phyloP scores from a whole-genome alignment of 2,888 invertebrate genomes.

The Rhamnusium bicolor region DNA sequence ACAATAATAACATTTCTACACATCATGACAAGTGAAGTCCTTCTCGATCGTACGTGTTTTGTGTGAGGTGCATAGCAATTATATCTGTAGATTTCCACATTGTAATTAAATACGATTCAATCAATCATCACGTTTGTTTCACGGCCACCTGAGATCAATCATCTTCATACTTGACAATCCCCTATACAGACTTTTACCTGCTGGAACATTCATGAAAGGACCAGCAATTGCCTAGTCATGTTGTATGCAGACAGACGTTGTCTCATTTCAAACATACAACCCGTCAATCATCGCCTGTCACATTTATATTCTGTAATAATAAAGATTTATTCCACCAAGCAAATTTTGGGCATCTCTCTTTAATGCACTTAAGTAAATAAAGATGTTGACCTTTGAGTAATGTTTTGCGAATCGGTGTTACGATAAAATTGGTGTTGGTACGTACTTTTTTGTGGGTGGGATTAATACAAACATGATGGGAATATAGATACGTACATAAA shows the following conservation, averaged over 20 bases:
- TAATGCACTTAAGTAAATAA: not conserved
- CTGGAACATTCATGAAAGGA: conserved; percentile 40
- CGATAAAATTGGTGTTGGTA: not conserved
- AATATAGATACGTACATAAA: not conserved
- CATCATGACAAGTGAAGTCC: conserved; percentile 44
- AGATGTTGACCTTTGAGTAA: not conserved
- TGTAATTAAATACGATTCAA: conserved; percentile 60
- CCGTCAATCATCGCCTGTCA: conserved; percentile 46
- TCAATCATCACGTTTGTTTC: conserved; percentile 60
- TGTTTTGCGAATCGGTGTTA: not conserved
- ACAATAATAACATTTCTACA: conserved; percentile 35
- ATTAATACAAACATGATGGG: not conserved
- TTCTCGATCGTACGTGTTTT: conserved; percentile 45
- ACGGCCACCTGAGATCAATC: conserved; percentile 58
- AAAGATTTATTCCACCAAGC: not conserved
- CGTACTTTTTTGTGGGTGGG: not conserved
- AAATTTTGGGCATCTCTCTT: not conserved
- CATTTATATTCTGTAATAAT: conserved; percentile 41
- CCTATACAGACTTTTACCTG: conserved; percentile 56
- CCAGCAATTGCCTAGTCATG: conserved; percentile 45
- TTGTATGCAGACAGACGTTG: conserved; percentile 47
- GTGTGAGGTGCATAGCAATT: conserved; percentile 45
- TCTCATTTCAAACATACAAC: conserved; percentile 50
- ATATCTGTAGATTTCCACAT: conserved; percentile 39
- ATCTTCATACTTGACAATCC: conserved; percentile 57